Percentiles rank a stretch among this genome's conserved stretches.
phyloP scores from a whole-genome alignment of 2,113 vertebrate species.

The Leptocoma aspasia region DNA sequence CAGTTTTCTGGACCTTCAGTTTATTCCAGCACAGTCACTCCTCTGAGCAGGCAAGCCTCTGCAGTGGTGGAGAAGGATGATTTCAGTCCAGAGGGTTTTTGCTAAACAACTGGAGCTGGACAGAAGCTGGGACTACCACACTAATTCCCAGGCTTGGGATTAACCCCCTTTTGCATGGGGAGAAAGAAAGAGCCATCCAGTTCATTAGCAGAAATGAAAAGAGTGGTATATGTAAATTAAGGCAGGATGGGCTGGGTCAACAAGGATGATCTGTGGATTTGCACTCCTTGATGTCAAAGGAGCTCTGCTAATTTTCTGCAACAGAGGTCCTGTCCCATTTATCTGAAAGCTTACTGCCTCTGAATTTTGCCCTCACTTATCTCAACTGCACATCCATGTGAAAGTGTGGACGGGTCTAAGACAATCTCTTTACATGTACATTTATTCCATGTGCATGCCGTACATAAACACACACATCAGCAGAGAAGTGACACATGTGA shows the following conservation, averaged over 20 bases:
- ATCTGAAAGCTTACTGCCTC: neutral
- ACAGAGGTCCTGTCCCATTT: neutral
- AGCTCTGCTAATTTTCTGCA: neutral
- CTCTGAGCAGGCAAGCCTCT: neutral
- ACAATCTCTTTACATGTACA: neutral
- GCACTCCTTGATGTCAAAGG: neutral
- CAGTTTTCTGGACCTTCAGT: neutral
- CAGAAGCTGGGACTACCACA: neutral
- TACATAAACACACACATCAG: neutral
- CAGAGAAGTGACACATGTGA: neutral
- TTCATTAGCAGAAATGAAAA: neutral
- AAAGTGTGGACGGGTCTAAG: neutral
- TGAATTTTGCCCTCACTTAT: neutral
- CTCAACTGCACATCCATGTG: neutral
- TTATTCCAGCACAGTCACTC: neutral
- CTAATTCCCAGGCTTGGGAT: neutral
- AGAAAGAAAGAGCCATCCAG: neutral
- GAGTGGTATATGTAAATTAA: neutral
- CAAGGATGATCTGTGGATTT: neutral
- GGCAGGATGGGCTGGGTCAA: neutral
- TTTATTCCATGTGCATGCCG: neutral
- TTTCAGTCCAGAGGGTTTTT: neutral
- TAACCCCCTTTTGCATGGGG: neutral
- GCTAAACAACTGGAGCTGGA: neutral
- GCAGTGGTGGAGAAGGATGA: neutral